These are phyloP conservation scores for Drosophila imparisetae DNA, from an alignment of 2,888 invertebrate species.

Conservation along the genomic window DNA sequence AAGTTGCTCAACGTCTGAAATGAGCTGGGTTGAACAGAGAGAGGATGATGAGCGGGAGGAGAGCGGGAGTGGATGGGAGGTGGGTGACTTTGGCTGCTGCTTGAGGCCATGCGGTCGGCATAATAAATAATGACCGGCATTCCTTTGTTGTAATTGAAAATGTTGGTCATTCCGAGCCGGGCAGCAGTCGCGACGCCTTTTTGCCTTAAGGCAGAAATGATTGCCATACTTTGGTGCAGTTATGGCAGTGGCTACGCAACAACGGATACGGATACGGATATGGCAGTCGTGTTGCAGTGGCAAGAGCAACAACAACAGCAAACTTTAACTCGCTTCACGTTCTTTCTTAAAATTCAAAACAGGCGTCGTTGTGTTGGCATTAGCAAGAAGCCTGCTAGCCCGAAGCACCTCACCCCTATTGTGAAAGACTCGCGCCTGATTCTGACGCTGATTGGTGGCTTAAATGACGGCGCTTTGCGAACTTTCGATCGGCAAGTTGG, in stretches of 20 bases:
- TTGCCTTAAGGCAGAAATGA: constrained; percentile 82
- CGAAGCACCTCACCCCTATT: background rate
- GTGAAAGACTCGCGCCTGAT: constrained; percentile 31
- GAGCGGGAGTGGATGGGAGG: background rate
- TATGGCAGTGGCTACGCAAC: constrained; percentile 37
- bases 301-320: constrained; percentile 23
- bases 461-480: constrained; percentile 55
- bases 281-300: constrained; percentile 42
- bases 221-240: constrained; percentile 81
- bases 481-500: constrained; percentile 43
- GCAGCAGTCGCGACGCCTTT: constrained; percentile 44
- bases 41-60: background rate
- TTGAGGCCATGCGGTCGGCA: constrained; percentile 79
- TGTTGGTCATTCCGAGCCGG: constrained; percentile 79
- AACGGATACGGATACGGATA: constrained; percentile 13
- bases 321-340: constrained; percentile 62
- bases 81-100: constrained; percentile 10
- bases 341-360: constrained; percentile 81
- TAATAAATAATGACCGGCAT: constrained; percentile 82
- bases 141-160: constrained; percentile 83
- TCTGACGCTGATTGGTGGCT: constrained; percentile 79
- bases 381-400: constrained; percentile 41
- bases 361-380: constrained; percentile 74
- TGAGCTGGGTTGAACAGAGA: constrained; percentile 47
- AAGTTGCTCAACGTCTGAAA: constrained; percentile 67